Conservation (phyloP, 2,113 vertebrate genomes). For the Pseudopipra pipra region DNA sequence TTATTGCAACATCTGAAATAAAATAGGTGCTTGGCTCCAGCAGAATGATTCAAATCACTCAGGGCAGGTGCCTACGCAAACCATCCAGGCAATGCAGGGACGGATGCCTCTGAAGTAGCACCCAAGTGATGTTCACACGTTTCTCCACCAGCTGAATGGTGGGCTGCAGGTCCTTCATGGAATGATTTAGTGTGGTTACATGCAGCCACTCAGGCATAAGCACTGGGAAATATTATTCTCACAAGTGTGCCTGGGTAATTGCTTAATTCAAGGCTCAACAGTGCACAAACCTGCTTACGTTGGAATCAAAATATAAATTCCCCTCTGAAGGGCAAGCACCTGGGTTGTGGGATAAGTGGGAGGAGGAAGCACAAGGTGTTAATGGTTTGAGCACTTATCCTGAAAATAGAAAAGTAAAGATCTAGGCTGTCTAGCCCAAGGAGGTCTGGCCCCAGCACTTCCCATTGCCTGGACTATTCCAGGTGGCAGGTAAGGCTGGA, state of each 20-base stretch:
- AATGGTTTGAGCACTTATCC: neutral
- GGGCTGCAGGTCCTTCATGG: neutral
- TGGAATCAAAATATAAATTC: constrained; percentile 20
- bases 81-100: neutral
- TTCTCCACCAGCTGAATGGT: neutral
- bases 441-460: neutral
- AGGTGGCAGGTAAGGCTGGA: neutral
- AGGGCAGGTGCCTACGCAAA: neutral
- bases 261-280: constrained; percentile 10
- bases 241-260: neutral
- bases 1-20: constrained; percentile 9
- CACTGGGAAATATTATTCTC: neutral
- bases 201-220: neutral
- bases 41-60: constrained; percentile 15
- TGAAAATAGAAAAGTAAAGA: neutral
- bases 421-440: neutral
- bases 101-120: neutral
- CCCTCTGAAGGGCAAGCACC: neutral
- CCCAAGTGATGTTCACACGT: neutral
- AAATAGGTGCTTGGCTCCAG: neutral
- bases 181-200: neutral
- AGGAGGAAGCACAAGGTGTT: neutral
- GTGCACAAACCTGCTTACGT: neutral
- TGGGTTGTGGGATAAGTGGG: neutral
- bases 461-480: neutral